Conservation (phyloP, 2,888 invertebrate genomes). For the Choreutis nemorana region DNA sequence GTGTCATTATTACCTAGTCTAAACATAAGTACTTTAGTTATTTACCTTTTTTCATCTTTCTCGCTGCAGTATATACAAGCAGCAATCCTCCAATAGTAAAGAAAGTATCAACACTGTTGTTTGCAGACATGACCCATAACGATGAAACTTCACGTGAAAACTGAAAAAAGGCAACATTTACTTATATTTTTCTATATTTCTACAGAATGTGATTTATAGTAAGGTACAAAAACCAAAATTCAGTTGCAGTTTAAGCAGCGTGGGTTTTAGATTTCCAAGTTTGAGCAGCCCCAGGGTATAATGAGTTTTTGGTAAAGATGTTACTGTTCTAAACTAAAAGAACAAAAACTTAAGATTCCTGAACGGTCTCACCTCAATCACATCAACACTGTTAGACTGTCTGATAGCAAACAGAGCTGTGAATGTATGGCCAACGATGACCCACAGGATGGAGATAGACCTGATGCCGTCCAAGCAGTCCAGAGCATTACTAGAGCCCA, state of each 20-base stretch:
- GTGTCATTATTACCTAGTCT: no score
- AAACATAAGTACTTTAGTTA: conserved; percentile 3
- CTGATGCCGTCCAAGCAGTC: conserved; percentile 26
- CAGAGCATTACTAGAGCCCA: conserved; percentile 5
- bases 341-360: no score
- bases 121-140: conserved; percentile 9
- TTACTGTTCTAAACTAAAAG: no score
- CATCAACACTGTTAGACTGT: conserved; percentile 2
- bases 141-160: conserved; percentile 4
- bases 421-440: conserved; percentile 12
- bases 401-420: conserved; percentile 1
- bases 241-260: no score
- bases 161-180: conserved; percentile 8
- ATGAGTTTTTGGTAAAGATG: no score
- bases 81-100: conserved; percentile 12
- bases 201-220: no score
- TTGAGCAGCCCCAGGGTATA: no score
- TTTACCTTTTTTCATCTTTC: conserved; percentile 10
- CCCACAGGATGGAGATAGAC: conserved; percentile 27
- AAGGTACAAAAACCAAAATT: no score
- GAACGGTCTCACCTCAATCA: conserved; percentile 2
- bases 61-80: conserved; percentile 9
- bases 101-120: conserved; percentile 12
- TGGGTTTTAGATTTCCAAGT: no score
- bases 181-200: no score